phyloP scores from a whole-genome alignment of 1,140 invertebrate genomes.

The Panagrolaimus sp. region DNA sequence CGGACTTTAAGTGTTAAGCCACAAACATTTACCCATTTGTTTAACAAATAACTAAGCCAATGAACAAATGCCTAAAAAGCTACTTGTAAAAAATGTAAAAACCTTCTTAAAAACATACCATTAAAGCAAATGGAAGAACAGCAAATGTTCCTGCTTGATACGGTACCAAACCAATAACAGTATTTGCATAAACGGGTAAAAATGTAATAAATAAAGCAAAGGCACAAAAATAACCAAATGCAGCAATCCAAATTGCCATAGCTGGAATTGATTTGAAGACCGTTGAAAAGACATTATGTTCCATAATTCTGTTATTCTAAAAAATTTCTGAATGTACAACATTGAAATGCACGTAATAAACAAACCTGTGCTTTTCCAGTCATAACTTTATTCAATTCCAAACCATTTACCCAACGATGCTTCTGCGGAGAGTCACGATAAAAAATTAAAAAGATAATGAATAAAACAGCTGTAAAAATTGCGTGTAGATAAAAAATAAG shows the following conservation, averaged over 20 bases:
- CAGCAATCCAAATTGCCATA: conserved; percentile 24
- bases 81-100: background rate
- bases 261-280: conserved; percentile 30
- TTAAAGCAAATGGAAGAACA: conserved; percentile 11
- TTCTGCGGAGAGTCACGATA: conserved; percentile 38
- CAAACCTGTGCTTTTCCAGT: conserved; percentile 28
- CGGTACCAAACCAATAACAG: conserved; percentile 18
- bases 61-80: conserved; percentile 14
- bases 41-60: conserved; percentile 8
- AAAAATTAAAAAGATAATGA: conserved; percentile 42
- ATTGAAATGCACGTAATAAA: too few relatives aligned
- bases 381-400: conserved; percentile 39
- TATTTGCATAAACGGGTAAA: conserved; percentile 29
- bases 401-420: conserved; percentile 35
- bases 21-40: conserved; percentile 10
- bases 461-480: conserved; percentile 19
- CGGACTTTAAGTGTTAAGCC: conserved; percentile 27
- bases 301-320: conserved; percentile 22
- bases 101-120: conserved; percentile 1
- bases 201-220: conserved; percentile 29
- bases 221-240: conserved; percentile 41
- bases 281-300: conserved; percentile 16
- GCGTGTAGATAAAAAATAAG: conserved; percentile 19
- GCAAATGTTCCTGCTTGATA: background rate
- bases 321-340: too few relatives aligned